phyloP scores from a whole-genome alignment of 2,797 vertebrate species.

The Sylvilagus floridanus region DNA sequence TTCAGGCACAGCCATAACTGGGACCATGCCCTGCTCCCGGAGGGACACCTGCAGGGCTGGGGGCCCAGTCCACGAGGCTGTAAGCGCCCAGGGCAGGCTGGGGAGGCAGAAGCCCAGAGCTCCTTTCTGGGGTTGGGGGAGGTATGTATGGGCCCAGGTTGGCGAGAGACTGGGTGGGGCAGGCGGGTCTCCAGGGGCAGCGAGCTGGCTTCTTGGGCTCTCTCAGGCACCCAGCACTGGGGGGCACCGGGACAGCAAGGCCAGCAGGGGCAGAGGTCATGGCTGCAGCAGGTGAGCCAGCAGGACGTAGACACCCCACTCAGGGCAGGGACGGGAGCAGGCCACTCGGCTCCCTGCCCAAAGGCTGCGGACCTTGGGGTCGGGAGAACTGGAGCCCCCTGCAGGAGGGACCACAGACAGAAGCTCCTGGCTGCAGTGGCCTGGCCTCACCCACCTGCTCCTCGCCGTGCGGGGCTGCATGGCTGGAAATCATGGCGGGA shows the following conservation, averaged over 20 bases:
- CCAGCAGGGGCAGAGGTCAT: neutral
- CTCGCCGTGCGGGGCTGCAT: no score
- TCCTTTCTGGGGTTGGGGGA: neutral
- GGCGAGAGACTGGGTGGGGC: neutral
- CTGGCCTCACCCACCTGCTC: neutral
- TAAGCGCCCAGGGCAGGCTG: neutral
- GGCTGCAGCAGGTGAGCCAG: no score
- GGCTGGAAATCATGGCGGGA: no score
- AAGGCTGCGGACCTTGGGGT: neutral
- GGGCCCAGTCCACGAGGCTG: neutral
- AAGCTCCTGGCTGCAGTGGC: fast-evolving
- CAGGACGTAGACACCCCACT: neutral
- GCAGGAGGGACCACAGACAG: neutral
- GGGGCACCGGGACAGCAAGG: neutral
- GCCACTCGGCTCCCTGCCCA: neutral
- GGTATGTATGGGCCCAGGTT: neutral
- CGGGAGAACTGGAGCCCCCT: neutral
- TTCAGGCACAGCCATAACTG: neutral
- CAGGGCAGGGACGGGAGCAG: neutral
- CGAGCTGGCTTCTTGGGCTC: neutral
- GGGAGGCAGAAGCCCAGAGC: neutral
- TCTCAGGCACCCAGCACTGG: neutral
- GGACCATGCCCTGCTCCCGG: neutral
- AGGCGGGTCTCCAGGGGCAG: fast-evolving
- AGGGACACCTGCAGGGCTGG: neutral